Percentiles rank a stretch among this genome's conserved stretches.
Evolutionary conservation across 2,888 invertebrate species (phyloP).

Genomic region (Onchidella celtica): DNA sequence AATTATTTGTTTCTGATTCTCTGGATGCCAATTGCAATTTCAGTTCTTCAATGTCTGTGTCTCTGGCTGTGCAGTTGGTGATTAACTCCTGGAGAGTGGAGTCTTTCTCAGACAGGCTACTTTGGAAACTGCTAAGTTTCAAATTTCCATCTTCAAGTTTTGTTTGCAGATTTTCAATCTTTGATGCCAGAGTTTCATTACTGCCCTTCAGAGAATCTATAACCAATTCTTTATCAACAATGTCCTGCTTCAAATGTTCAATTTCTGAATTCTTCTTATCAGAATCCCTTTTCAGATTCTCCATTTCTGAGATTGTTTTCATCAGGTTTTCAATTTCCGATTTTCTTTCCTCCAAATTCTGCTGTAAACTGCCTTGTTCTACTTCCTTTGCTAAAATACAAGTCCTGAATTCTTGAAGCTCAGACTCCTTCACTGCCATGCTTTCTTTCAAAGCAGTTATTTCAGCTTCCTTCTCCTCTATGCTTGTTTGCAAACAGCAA

Average conservation of each 20-base stretch:
- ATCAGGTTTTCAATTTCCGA: not conserved
- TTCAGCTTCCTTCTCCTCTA: conserved; percentile 47
- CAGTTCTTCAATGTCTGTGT: conserved; percentile 2
- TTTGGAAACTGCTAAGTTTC: not conserved
- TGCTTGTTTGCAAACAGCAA: conserved; percentile 31
- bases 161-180: not conserved
- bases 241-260: not conserved
- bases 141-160: not conserved
- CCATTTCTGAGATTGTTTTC: not conserved
- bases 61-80: not conserved
- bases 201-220: not conserved
- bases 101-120: not conserved
- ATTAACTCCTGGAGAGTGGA: not conserved
- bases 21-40: not conserved
- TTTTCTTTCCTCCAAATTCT: not conserved
- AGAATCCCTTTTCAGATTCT: not conserved
- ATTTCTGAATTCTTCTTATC: not conserved
- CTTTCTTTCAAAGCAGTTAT: conserved; percentile 46
- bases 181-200: not conserved
- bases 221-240: not conserved
- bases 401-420: conserved; percentile 48
- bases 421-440: conserved; percentile 41
- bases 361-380: not conserved
- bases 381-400: not conserved
- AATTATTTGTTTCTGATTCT: not conserved